Evolutionary conservation across 2,888 invertebrate species (phyloP).

Genomic region (Suillia variegata): DNA sequence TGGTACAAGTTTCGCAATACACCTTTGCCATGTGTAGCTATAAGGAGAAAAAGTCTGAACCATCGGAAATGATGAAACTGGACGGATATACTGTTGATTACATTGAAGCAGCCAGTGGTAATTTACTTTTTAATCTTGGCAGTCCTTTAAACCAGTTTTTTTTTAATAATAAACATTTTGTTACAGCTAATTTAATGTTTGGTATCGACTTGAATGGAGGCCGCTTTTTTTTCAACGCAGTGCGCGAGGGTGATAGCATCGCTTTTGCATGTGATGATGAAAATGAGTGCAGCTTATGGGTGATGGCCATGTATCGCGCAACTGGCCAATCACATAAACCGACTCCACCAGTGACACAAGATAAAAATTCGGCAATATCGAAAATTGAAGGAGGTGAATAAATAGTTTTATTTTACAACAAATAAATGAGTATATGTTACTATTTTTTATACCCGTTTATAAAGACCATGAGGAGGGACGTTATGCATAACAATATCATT

Average conservation of each 20-base stretch:
- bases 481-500: too few species aligned
- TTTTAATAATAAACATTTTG: too few species aligned
- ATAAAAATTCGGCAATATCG: slow-evolving; percentile 84
- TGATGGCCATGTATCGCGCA: slow-evolving; percentile 99
- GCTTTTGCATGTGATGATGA: slow-evolving; percentile 96
- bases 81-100: slow-evolving; percentile 99
- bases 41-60: slow-evolving; percentile 98
- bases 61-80: slow-evolving; percentile 99
- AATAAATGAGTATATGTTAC: slow-evolving; percentile 19
- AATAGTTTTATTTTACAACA: slow-evolving; percentile 22
- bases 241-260: slow-evolving; percentile 97
- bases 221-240: slow-evolving; percentile 97
- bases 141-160: too few species aligned
- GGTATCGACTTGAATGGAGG: slow-evolving; percentile 93
- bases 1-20: slow-evolving; percentile 99
- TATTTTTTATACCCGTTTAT: slow-evolving; percentile 15
- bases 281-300: slow-evolving; percentile 98
- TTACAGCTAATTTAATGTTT: slow-evolving; percentile 86
- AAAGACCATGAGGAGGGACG: neutral
- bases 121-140: too few species aligned
- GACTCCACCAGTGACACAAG: slow-evolving; percentile 87
- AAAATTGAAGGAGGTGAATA: slow-evolving; percentile 78
- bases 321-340: slow-evolving; percentile 99
- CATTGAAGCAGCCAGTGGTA: slow-evolving; percentile 94
- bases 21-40: slow-evolving; percentile 99